Percentiles rank a stretch among this genome's conserved stretches.
These are phyloP conservation scores for Drosophila anomelani DNA, from an alignment of 2,888 invertebrate genomes.

Conservation along the genomic window DNA sequence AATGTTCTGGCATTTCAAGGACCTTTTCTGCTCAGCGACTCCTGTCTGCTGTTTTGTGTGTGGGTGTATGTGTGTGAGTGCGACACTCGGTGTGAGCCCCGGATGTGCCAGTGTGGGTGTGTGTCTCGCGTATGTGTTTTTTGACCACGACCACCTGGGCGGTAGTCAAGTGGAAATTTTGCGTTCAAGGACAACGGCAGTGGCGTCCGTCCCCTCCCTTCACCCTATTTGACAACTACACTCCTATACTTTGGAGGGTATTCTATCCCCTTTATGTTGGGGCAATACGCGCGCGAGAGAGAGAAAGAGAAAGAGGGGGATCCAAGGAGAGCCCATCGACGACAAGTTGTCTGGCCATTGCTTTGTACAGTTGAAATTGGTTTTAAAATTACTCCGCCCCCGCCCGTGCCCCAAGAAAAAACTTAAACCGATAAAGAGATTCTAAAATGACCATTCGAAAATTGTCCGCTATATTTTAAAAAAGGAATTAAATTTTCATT, in stretches of 20 bases:
- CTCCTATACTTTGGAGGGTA: conserved; percentile 5
- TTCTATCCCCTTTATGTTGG: conserved; percentile 12
- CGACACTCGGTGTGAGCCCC: conserved; percentile 7
- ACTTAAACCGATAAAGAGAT: neutral
- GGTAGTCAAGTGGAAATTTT: conserved; percentile 73
- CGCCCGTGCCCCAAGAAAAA: neutral
- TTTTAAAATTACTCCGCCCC: conserved; percentile 7
- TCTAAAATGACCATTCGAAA: conserved; percentile 57
- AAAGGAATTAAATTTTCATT: conserved; percentile 64
- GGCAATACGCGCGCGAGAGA: conserved; percentile 5
- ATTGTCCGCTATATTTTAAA: conserved; percentile 54
- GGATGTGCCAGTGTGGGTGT: conserved; percentile 20
- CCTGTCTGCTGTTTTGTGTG: conserved; percentile 23
- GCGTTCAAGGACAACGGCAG: conserved; percentile 81
- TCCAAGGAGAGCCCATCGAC: conserved; percentile 18
- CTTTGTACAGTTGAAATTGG: conserved; percentile 32
- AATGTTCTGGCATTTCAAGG: conserved; percentile 52
- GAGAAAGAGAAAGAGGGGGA: neutral
- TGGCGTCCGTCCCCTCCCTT: conserved; percentile 41
- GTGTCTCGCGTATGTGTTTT: conserved; percentile 44
- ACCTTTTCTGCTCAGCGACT: conserved; percentile 43
- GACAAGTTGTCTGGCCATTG: conserved; percentile 26
- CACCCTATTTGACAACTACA: conserved; percentile 8
- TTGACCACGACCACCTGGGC: conserved; percentile 67
- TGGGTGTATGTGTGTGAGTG: conserved; percentile 25